These are phyloP conservation scores for Gadopsis marmoratus DNA, from an alignment of 2,797 vertebrate species.

Conservation along the genomic window DNA sequence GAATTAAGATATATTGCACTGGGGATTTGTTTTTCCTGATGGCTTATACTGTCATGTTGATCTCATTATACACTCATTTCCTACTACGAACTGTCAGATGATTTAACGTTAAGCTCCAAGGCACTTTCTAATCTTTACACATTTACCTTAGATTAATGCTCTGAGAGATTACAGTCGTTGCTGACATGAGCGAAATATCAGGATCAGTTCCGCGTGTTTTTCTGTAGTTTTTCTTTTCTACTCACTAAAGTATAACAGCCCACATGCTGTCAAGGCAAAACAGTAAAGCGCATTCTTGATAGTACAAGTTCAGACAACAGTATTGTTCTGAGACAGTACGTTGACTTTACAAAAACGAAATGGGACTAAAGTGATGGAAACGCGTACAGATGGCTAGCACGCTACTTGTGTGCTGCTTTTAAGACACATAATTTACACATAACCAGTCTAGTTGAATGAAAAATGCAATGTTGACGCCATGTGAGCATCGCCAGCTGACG, in stretches of 20 bases:
- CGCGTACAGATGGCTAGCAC: background rate
- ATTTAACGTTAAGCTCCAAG: constrained; percentile 66
- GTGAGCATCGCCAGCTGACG: no score
- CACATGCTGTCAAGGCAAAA: constrained; percentile 9
- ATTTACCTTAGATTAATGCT: constrained; percentile 71
- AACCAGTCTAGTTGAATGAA: background rate
- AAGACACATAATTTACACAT: background rate
- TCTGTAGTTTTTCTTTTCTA: constrained; percentile 9
- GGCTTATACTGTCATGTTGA: constrained; percentile 75
- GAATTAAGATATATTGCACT: constrained; percentile 67
- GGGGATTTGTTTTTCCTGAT: constrained; percentile 72
- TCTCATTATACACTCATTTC: constrained; percentile 79
- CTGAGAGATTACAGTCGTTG: constrained; percentile 45
- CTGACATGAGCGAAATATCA: constrained; percentile 58
- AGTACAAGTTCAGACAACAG: background rate
- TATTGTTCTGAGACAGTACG: constrained; percentile 2
- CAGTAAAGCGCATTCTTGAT: background rate
- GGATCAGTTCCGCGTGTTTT: constrained; percentile 39
- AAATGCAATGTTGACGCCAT: no score
- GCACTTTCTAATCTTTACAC: constrained; percentile 69
- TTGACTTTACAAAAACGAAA: constrained; percentile 12
- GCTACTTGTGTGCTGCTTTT: background rate
- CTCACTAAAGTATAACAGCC: background rate
- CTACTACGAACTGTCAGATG: constrained; percentile 70
- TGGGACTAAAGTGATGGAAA: background rate